A percentile compares a stretch with the other conserved stretches of the same genome.
These are phyloP conservation scores for Epizoanthus illoricatus DNA, from an alignment of 92 coral and sea anemone species.

Conservation along the genomic window DNA sequence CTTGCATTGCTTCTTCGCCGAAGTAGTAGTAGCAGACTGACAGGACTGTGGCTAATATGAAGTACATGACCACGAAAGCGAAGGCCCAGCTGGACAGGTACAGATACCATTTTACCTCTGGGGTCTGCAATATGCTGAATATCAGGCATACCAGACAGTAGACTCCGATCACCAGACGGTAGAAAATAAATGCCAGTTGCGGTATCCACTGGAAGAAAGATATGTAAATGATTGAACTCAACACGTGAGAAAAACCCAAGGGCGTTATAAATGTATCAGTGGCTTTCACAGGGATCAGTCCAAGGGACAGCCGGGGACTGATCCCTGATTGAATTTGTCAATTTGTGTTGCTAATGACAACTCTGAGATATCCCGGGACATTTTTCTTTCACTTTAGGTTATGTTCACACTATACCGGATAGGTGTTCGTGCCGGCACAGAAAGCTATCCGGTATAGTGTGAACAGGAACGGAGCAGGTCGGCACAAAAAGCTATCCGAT, in stretches of 20 bases:
- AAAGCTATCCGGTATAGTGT: too few species aligned
- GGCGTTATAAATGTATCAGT: too few species aligned
- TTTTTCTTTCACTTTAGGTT: too few species aligned
- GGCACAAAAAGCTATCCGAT: too few species aligned
- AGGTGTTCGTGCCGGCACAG: too few species aligned
- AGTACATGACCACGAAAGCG: slow-evolving; percentile 55
- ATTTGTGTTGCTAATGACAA: too few species aligned
- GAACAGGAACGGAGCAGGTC: too few species aligned
- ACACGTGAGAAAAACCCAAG: background rate
- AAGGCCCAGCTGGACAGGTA: slow-evolving; percentile 78
- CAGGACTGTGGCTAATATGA: slow-evolving; percentile 53
- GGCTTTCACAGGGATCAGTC: too few species aligned
- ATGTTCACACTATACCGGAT: too few species aligned
- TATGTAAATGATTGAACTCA: background rate
- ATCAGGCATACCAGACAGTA: slow-evolving; percentile 76
- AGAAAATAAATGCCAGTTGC: slow-evolving; percentile 57
- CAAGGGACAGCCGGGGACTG: too few species aligned
- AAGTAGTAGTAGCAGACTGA: slow-evolving; percentile 59
- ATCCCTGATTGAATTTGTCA: too few species aligned
- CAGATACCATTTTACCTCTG: slow-evolving; percentile 57
- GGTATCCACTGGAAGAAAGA: slow-evolving; percentile 73
- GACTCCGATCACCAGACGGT: slow-evolving; percentile 68
- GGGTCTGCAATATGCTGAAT: slow-evolving; percentile 40
- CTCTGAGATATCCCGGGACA: too few species aligned
- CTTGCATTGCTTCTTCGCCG: slow-evolving; percentile 59